Evolutionary conservation across 2,797 vertebrate genomes (phyloP).

Genomic region (Tamandua tetradactyla): DNA sequence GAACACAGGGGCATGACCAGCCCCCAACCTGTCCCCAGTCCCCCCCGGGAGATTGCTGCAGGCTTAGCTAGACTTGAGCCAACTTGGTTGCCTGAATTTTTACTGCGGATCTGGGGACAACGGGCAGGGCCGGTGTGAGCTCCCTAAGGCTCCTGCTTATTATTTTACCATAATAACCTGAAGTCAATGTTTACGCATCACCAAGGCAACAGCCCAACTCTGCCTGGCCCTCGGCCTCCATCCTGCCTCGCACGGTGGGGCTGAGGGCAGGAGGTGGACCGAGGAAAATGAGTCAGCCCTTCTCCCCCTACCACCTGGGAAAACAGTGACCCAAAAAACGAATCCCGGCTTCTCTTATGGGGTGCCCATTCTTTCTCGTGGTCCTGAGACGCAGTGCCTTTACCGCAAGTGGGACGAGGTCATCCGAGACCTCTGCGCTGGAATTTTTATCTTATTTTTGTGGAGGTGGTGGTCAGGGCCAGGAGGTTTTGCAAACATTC

Average conservation of each 20-base stretch:
- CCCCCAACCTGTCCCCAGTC: neutral
- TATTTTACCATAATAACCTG: conserved; percentile 76
- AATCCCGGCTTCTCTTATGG: neutral
- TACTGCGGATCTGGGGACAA: conserved; percentile 47
- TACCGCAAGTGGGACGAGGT: neutral
- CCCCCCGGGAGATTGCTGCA: neutral
- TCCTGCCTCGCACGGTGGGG: conserved; percentile 67
- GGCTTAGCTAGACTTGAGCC: neutral
- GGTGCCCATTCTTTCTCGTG: neutral
- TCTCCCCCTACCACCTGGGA: conserved; percentile 68
- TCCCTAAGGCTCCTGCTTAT: conserved; percentile 51
- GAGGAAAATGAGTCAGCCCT: conserved; percentile 62
- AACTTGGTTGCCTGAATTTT: conserved; percentile 18
- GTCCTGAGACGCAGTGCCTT: fast-evolving
- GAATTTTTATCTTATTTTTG: neutral
- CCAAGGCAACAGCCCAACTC: conserved; percentile 84
- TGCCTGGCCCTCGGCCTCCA: conserved; percentile 70
- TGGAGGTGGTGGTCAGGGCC: neutral
- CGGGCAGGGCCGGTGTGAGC: conserved; percentile 26
- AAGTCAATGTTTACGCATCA: conserved; percentile 85
- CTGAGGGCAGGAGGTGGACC: conserved; percentile 10
- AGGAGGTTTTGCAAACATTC: neutral
- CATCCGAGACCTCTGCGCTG: fast-evolving
- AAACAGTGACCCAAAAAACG: conserved; percentile 64
- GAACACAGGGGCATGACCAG: fast-evolving